phyloP scores from a whole-genome alignment of 37 sponge, comb jelly and placozoan genomes.

The Aplysina aerophoba region DNA sequence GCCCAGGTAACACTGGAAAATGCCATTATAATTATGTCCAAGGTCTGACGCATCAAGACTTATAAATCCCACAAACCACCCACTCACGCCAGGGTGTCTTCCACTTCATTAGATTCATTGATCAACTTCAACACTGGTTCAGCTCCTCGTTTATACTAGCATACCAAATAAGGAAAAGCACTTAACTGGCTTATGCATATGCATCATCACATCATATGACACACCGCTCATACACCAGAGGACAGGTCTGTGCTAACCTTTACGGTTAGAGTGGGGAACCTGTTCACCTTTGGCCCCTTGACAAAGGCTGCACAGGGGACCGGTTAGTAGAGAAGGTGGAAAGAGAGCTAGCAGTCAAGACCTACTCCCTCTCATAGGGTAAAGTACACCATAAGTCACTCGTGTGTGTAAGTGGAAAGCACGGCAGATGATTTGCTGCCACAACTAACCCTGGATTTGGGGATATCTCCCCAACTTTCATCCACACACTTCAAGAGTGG shows the following conservation, averaged over 20 bases:
- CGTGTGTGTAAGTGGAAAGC: no score
- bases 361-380: no score
- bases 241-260: background rate
- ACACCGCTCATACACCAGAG: background rate
- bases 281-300: slow-evolving; percentile 54
- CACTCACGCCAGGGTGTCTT: slow-evolving; percentile 82
- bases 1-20: background rate
- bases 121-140: slow-evolving; percentile 75
- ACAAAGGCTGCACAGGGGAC: slow-evolving; percentile 55
- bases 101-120: slow-evolving; percentile 75
- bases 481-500: slow-evolving; percentile 89
- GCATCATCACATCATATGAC: background rate
- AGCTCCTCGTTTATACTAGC: slow-evolving; percentile 81
- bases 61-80: no score
- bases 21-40: background rate
- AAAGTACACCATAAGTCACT: no score
- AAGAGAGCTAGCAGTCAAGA: no score
- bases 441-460: slow-evolving; percentile 83
- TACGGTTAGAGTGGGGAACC: slow-evolving; percentile 65
- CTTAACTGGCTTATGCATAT: background rate
- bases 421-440: background rate
- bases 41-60: background rate
- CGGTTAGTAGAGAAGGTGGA: background rate
- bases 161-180: background rate
- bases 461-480: slow-evolving; percentile 92